These are phyloP conservation scores for Hirtodrosophila confusa DNA, from an alignment of 2,888 invertebrate species.

Conservation along the genomic window DNA sequence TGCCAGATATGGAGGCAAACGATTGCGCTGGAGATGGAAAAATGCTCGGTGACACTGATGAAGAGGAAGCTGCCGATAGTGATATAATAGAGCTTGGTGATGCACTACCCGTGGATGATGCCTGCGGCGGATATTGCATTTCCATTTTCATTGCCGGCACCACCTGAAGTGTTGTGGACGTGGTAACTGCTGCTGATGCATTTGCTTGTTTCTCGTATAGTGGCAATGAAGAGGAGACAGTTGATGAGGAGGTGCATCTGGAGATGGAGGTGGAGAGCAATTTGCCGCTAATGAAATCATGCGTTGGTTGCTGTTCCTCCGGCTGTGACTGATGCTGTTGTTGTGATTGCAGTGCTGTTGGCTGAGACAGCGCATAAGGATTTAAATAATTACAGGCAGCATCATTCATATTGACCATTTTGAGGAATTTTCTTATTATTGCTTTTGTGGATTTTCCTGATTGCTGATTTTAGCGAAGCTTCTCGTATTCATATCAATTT, in stretches of 20 bases:
- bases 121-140: slow-evolving; percentile 83
- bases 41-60: slow-evolving; percentile 83
- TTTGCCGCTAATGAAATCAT: slow-evolving; percentile 66
- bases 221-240: slow-evolving; percentile 37
- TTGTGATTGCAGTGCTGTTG: slow-evolving; percentile 31
- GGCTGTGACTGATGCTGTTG: slow-evolving; percentile 41
- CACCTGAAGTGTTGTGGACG: slow-evolving; percentile 39
- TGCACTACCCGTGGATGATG: slow-evolving; percentile 83
- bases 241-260: slow-evolving; percentile 19
- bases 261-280: slow-evolving; percentile 48
- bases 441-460: slow-evolving; percentile 13
- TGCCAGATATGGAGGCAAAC: slow-evolving; percentile 80
- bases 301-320: slow-evolving; percentile 33
- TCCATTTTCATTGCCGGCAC: slow-evolving; percentile 77
- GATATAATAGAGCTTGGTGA: slow-evolving; percentile 82
- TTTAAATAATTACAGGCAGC: slow-evolving; percentile 82
- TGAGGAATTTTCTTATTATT: slow-evolving; percentile 16
- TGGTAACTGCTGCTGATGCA: slow-evolving; percentile 47
- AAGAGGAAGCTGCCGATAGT: slow-evolving; percentile 82
- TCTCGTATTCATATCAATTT: slow-evolving; percentile 44
- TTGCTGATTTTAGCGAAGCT: slow-evolving; percentile 9
- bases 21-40: slow-evolving; percentile 83
- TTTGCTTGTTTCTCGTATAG: slow-evolving; percentile 44
- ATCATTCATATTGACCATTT: slow-evolving; percentile 78
- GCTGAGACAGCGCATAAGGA: slow-evolving; percentile 70